phyloP scores from a whole-genome alignment of 2,113 vertebrate species.

The Coracopsis vasa region DNA sequence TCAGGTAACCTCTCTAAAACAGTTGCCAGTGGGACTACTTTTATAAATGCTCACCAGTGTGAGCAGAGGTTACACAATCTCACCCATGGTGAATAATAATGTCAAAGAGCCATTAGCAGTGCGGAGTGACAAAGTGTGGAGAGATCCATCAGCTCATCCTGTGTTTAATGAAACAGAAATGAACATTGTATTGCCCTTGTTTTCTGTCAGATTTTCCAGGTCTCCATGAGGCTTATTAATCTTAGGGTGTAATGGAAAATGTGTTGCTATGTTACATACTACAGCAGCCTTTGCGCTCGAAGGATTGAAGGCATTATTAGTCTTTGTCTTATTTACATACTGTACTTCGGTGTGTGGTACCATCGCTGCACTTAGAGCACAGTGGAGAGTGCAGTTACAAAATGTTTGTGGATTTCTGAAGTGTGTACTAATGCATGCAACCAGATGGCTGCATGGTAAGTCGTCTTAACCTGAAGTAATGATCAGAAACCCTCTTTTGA shows the following conservation, averaged over 20 bases:
- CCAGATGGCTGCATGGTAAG: slow-evolving; percentile 54
- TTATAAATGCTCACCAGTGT: background rate
- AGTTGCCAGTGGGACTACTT: slow-evolving; percentile 46
- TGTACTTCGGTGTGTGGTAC: background rate
- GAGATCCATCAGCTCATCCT: slow-evolving; percentile 50
- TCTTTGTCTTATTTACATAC: slow-evolving; percentile 67
- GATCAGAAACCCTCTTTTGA: background rate
- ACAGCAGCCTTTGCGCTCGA: background rate
- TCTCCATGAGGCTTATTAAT: slow-evolving; percentile 62
- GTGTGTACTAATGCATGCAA: background rate
- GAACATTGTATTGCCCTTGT: slow-evolving; percentile 56
- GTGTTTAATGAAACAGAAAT: slow-evolving; percentile 70
- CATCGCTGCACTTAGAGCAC: background rate
- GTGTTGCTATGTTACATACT: slow-evolving; percentile 33
- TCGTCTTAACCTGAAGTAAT: slow-evolving; percentile 31
- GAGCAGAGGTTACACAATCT: slow-evolving; percentile 55
- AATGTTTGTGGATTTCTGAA: slow-evolving; percentile 28
- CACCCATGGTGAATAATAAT: slow-evolving; percentile 40
- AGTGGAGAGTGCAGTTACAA: background rate
- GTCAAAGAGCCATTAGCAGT: slow-evolving; percentile 42
- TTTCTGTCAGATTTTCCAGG: slow-evolving; percentile 53
- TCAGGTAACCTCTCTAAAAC: slow-evolving; percentile 6
- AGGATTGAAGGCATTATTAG: slow-evolving; percentile 47
- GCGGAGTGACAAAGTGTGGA: slow-evolving; percentile 51
- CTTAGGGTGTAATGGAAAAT: slow-evolving; percentile 62